These are phyloP conservation scores for Laterallus jamaicensis DNA, from an alignment of 2,113 vertebrate species.

Conservation along the genomic window DNA sequence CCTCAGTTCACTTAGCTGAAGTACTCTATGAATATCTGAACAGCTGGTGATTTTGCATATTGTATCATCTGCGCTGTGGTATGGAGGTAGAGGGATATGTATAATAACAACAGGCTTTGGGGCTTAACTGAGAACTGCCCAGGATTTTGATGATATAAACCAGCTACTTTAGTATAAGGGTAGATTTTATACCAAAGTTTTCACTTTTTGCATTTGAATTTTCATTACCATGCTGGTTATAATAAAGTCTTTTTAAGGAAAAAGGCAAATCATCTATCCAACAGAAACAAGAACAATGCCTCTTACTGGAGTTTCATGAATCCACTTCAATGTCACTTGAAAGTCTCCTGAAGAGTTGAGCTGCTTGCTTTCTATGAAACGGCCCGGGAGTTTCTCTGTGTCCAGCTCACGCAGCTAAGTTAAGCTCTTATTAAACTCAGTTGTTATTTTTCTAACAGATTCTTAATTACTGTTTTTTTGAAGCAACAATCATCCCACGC, in stretches of 20 bases:
- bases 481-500: constrained; percentile 65
- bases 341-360: constrained; percentile 16
- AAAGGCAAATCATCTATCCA: not conserved
- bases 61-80: not conserved
- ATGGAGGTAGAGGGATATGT: not conserved
- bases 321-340: constrained; percentile 47
- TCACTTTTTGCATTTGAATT: not conserved
- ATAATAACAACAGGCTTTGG: constrained; percentile 31
- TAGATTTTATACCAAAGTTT: not conserved
- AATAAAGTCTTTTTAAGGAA: not conserved
- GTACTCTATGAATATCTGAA: constrained; percentile 38
- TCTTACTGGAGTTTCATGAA: constrained; percentile 35
- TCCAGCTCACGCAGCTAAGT: constrained; percentile 61
- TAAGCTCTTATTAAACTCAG: constrained; percentile 65
- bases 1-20: constrained; percentile 17
- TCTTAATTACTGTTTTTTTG: constrained; percentile 66
- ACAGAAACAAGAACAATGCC: constrained; percentile 9
- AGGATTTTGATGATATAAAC: not conserved
- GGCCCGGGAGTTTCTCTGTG: constrained; percentile 33
- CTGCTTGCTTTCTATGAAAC: constrained; percentile 25
- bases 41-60: constrained; percentile 61
- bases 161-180: not conserved
- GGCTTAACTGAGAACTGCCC: constrained; percentile 6
- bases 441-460: constrained; percentile 70
- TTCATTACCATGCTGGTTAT: not conserved